A percentile compares a stretch with the other conserved stretches of the same genome.
Evolutionary conservation across 2,113 vertebrate species (phyloP).

Genomic region (Psittacus erithacus): DNA sequence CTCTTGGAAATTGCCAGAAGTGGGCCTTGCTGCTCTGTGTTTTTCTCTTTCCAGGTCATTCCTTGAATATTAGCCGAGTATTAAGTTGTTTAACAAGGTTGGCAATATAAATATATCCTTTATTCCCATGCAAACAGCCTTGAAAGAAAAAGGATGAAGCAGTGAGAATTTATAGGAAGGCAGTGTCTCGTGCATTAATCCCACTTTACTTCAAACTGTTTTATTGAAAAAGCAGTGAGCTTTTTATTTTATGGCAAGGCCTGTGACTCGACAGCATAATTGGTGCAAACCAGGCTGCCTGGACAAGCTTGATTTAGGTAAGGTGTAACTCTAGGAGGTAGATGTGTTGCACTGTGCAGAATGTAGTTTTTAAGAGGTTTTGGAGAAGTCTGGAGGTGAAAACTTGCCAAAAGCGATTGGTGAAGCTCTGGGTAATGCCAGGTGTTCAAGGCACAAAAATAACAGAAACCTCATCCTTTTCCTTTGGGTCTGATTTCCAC

Average conservation of each 20-base stretch:
- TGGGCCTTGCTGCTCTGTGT: background rate
- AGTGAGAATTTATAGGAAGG: conserved; percentile 1
- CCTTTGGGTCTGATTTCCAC: background rate
- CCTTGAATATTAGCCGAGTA: background rate
- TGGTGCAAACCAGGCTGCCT: background rate
- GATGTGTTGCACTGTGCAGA: background rate
- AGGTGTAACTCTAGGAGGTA: background rate
- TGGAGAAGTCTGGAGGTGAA: background rate
- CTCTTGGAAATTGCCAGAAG: background rate
- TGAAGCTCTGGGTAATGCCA: background rate
- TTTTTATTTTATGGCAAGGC: background rate
- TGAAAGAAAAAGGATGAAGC: background rate
- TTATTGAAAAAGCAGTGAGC: background rate
- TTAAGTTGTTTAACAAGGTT: background rate
- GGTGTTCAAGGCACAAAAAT: background rate
- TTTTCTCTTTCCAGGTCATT: background rate
- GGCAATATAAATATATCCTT: background rate
- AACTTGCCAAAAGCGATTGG: background rate
- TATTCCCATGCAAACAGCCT: background rate
- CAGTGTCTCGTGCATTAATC: background rate
- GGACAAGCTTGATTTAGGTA: background rate
- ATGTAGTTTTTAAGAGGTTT: background rate
- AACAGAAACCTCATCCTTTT: background rate
- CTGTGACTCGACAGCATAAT: background rate
- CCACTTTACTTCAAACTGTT: background rate